Evolutionary conservation across 1,140 invertebrate genomes (phyloP), one percentile per base, ranked within the genome.

Genomic region (Drosophila murphyi): DNA sequence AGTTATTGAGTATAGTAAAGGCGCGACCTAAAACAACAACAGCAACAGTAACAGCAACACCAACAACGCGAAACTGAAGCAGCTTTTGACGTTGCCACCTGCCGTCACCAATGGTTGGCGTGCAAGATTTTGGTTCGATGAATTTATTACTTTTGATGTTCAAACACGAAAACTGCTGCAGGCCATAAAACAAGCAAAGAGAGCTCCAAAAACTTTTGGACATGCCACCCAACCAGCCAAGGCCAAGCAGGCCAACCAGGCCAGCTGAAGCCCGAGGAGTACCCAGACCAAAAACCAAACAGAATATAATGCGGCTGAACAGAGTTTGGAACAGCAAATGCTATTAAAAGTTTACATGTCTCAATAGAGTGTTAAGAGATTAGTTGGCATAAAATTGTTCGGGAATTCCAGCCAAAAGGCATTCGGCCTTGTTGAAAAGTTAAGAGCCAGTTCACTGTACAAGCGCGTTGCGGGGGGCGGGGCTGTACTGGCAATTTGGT

Each of bases 111-210:
- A 65, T 52, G 12, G 39, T 29, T 63, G 70, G 63, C 55, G 62
- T 73, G 76, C 76, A 65, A 64, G 73, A 85, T 77, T 74, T 73
- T 63, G 52, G 80, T 88, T 88, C 83, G 83, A 88, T 88, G 85
- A 88, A 88, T 88, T 88, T 88, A 88, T 88, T 88, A 88, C 83
- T 88, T 88, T 88, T 88, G 85, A 88, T 88, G 83, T 88, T 88
- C 76, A 88, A 89, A 89, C 80, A 88, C 80, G 85, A 88, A 88
- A 89, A 88, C 80, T 88, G 83, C 83, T 88, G 83, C 83, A 88
- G 83, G 83, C 83, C 65, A 88, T 87, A 87, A 87, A 87, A 87
- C 80, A 88, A 87, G 72, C 76, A 55, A 64, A 70, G 48, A 68
- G 71, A 56, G 34, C 65, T 20, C 56, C 47, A 47, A n/a, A 75